phyloP scores from a whole-genome alignment of 2,888 invertebrate genomes.

The Schizaphis graminum region DNA sequence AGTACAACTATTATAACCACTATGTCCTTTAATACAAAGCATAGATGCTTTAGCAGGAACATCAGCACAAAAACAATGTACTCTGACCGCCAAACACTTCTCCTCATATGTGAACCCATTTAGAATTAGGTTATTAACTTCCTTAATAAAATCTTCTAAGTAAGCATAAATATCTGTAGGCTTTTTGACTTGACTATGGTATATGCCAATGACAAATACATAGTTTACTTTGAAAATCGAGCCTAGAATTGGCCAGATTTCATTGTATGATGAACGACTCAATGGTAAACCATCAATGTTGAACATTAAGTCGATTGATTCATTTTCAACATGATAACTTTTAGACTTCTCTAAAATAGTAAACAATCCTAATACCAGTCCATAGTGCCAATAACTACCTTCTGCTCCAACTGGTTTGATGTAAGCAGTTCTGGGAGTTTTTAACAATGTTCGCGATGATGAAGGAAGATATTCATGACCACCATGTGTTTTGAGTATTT shows the following conservation, averaged over 20 bases:
- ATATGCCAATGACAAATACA: neutral
- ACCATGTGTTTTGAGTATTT: constrained; percentile 12
- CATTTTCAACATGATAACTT: neutral
- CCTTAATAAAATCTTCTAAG: constrained; percentile 17
- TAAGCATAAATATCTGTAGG: neutral
- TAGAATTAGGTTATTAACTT: neutral
- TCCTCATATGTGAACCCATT: neutral
- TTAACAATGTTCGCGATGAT: neutral
- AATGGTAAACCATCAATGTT: constrained; percentile 7
- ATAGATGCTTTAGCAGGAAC: constrained; percentile 15
- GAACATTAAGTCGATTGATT: neutral
- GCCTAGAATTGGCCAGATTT: constrained; percentile 13
- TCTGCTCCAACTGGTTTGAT: neutral
- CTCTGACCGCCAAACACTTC: neutral
- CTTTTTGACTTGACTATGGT: neutral
- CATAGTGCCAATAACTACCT: constrained; percentile 21
- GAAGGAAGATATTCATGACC: neutral
- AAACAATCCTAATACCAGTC: neutral
- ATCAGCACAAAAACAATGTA: constrained; percentile 28
- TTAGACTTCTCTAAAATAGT: neutral
- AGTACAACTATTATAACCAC: neutral
- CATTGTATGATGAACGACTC: constrained; percentile 8
- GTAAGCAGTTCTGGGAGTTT: neutral
- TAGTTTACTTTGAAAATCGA: neutral
- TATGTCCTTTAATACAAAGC: constrained; percentile 2